Conservation (phyloP, 2,888 invertebrate genomes). For the Rhagonycha lutea region DNA sequence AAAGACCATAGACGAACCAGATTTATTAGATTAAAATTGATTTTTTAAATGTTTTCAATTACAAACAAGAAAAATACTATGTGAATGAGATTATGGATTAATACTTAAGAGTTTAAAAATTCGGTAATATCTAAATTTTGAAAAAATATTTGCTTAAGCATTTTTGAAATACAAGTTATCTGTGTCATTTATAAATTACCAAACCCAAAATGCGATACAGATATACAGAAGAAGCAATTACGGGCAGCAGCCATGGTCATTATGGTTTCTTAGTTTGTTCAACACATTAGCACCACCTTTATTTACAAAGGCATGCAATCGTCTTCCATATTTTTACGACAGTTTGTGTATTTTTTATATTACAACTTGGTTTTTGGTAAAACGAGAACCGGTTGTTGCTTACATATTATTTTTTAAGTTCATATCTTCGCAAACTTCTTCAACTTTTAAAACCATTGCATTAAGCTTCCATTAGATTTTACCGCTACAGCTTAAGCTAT, state of each 20-base stretch:
- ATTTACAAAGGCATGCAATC: conserved; percentile 48
- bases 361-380: conserved; percentile 50
- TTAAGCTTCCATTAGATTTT: neutral
- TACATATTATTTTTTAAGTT: conserved; percentile 40
- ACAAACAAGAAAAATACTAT: too few species aligned
- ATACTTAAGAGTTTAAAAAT: neutral
- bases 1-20: too few species aligned
- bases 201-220: neutral
- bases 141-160: neutral
- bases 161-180: neutral
- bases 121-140: neutral
- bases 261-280: conserved; percentile 47
- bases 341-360: conserved; percentile 52
- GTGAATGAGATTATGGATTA: too few species aligned
- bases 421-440: neutral
- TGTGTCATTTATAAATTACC: neutral
- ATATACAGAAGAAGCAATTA: neutral
- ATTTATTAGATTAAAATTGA: neutral
- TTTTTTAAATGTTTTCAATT: neutral
- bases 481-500: neutral
- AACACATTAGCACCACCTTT: conserved; percentile 50
- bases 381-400: conserved; percentile 50
- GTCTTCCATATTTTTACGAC: conserved; percentile 44
- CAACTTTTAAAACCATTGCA: neutral
- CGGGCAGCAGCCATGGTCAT: conserved; percentile 27